Evolutionary conservation across 2,888 invertebrate species (phyloP).

Genomic region (Caenorhabditis japonica): DNA sequence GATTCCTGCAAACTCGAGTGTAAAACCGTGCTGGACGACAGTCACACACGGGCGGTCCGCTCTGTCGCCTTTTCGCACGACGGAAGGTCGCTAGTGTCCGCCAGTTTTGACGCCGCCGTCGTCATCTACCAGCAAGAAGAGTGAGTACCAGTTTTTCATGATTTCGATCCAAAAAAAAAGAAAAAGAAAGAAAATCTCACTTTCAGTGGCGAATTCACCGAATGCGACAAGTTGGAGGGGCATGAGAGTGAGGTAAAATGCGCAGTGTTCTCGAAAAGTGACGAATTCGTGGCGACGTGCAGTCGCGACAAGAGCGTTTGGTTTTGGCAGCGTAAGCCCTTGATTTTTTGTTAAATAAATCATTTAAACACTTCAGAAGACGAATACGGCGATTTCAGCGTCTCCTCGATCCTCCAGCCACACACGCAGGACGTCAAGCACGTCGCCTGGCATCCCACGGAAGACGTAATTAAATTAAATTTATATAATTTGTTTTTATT

Average conservation of each 20-base stretch:
- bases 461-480: slow-evolving; percentile 80
- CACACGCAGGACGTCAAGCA: slow-evolving; percentile 97
- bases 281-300: slow-evolving; percentile 91
- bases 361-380: slow-evolving; percentile 79
- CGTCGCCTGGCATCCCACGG: slow-evolving; percentile 92
- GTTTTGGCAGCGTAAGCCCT: slow-evolving; percentile 89
- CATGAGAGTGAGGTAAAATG: slow-evolving; percentile 94
- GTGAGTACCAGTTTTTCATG: too few species aligned
- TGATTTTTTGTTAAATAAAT: background rate
- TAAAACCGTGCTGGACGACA: slow-evolving; percentile 78
- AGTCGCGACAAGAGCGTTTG: slow-evolving; percentile 98
- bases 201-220: slow-evolving; percentile 84
- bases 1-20: slow-evolving; percentile 43
- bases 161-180: too few species aligned
- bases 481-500: slow-evolving; percentile 1
- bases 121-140: slow-evolving; percentile 85
- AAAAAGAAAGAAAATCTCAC: too few species aligned
- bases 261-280: slow-evolving; percentile 91
- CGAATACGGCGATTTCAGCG: slow-evolving; percentile 95
- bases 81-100: slow-evolving; percentile 91
- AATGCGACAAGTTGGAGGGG: slow-evolving; percentile 93
- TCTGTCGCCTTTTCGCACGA: slow-evolving; percentile 95
- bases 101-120: slow-evolving; percentile 95
- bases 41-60: slow-evolving; percentile 92
- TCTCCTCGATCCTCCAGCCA: slow-evolving; percentile 92